Percentiles rank a stretch among this genome's conserved stretches.
phyloP scores from a whole-genome alignment of 2,797 vertebrate genomes.

The Acomys russatus region DNA sequence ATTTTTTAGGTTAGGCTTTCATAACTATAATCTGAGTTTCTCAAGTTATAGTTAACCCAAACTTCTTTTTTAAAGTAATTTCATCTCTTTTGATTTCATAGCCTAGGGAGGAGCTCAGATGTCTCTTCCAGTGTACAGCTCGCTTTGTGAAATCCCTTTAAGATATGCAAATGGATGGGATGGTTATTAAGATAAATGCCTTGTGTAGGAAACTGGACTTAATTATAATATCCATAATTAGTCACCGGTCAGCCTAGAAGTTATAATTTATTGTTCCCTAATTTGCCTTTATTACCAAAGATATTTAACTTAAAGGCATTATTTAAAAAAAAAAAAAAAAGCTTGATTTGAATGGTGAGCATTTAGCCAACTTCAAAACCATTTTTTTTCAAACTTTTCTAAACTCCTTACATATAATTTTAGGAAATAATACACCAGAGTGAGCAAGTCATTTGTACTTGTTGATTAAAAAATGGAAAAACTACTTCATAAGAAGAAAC shows the following conservation, averaged over 20 bases:
- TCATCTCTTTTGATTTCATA: slow-evolving; percentile 68
- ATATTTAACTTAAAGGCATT: slow-evolving; percentile 90
- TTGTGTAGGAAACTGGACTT: slow-evolving; percentile 84
- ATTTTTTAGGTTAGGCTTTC: slow-evolving; percentile 69
- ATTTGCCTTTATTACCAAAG: slow-evolving; percentile 91
- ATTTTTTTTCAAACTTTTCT: slow-evolving; percentile 74
- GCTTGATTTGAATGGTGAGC: slow-evolving; percentile 83
- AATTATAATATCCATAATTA: slow-evolving; percentile 87
- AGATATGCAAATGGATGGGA: slow-evolving; percentile 80
- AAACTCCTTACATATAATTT: slow-evolving; percentile 83
- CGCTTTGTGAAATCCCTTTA: slow-evolving; percentile 69
- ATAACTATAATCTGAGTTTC: slow-evolving; percentile 78
- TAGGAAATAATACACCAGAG: slow-evolving; percentile 83
- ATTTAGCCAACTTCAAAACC: slow-evolving; percentile 87
- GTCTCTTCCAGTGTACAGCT: neutral
- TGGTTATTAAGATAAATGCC: slow-evolving; percentile 87
- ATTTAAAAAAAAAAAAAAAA: slow-evolving; percentile 86
- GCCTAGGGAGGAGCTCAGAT: slow-evolving; percentile 5
- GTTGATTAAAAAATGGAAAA: slow-evolving; percentile 74
- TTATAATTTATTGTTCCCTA: slow-evolving; percentile 93
- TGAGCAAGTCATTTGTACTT: slow-evolving; percentile 71
- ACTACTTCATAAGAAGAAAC: slow-evolving; percentile 72
- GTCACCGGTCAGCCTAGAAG: slow-evolving; percentile 88
- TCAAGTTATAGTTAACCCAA: slow-evolving; percentile 81
- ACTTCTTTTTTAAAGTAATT: slow-evolving; percentile 73